phyloP scores from a whole-genome alignment of 2,888 invertebrate species.

The Bembecia ichneumoniformis region DNA sequence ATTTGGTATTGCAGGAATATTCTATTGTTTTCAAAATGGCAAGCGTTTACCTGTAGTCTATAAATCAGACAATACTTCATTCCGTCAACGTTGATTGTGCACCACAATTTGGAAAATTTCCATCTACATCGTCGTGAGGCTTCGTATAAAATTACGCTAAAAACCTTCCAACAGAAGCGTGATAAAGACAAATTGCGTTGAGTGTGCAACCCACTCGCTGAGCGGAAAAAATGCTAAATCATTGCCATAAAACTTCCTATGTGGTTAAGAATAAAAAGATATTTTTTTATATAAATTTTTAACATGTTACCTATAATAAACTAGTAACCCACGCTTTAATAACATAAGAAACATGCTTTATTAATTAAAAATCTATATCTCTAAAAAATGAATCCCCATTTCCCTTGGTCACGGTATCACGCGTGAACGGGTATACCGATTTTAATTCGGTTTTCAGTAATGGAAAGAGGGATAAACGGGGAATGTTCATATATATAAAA shows the following conservation, averaged over 20 bases:
- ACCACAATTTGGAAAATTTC: neutral
- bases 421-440: no score
- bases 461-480: no score
- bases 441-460: no score
- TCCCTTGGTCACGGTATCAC: no score
- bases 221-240: constrained; percentile 12
- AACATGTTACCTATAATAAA: no score
- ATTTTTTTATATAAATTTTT: no score
- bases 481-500: no score
- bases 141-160: constrained; percentile 15
- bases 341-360: no score
- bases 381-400: no score
- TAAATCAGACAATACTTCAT: neutral
- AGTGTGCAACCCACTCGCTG: constrained; percentile 3
- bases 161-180: constrained; percentile 13
- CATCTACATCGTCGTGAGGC: constrained; percentile 3
- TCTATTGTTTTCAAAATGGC: neutral
- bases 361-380: no score
- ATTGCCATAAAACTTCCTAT: constrained; percentile 6
- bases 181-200: constrained; percentile 20
- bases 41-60: no score
- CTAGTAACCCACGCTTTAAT: no score
- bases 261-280: neutral
- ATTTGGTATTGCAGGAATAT: neutral
- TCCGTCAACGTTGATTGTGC: neutral